These are phyloP conservation scores for Calosoma granatense DNA, from an alignment of 1,140 invertebrate genomes.

Conservation along the genomic window DNA sequence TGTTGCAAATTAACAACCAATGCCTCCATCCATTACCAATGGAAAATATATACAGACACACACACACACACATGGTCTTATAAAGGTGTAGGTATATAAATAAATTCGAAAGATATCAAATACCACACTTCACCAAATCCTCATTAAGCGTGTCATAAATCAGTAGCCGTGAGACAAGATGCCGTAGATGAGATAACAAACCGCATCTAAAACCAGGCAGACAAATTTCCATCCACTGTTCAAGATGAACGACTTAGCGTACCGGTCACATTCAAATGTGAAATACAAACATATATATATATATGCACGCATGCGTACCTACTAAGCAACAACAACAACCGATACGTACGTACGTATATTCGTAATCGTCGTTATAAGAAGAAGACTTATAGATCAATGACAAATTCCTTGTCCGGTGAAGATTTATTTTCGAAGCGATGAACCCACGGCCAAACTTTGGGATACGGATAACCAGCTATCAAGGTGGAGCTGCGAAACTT, in stretches of 20 bases:
- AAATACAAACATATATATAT: background rate
- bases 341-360: no score
- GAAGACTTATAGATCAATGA: background rate
- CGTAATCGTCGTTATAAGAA: no score
- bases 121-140: background rate
- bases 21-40: background rate
- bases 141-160: background rate
- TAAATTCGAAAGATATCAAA: background rate
- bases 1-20: background rate
- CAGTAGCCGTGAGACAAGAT: background rate
- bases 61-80: background rate
- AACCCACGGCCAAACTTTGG: no score
- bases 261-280: background rate
- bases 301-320: no score
- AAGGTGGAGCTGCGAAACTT: no score
- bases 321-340: no score
- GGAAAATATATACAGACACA: background rate
- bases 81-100: no score
- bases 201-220: background rate
- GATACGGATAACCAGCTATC: no score
- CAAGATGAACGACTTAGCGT: background rate
- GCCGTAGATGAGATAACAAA: background rate
- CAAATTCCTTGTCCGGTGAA: background rate
- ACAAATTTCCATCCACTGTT: background rate
- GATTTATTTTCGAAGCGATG: background rate